Evolutionary conservation across 2,797 vertebrate species (phyloP).

Genomic region (Chrosomus eos): DNA sequence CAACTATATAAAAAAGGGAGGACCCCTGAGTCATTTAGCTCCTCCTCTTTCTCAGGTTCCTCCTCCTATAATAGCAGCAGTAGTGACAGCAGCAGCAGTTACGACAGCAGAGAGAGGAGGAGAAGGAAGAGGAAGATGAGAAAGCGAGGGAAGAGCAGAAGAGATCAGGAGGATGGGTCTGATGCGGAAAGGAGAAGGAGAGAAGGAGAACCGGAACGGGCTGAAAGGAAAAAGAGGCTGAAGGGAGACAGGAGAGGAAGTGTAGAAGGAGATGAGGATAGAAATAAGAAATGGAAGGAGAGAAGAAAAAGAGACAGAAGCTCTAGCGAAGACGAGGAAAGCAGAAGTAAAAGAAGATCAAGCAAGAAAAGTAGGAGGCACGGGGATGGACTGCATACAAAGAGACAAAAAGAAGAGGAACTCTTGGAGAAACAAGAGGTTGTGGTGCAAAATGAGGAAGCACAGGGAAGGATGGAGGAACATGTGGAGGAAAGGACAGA

Average conservation of each 20-base stretch:
- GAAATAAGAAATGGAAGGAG: conserved; percentile 45
- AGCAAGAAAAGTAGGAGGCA: conserved; percentile 54
- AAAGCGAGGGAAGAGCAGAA: conserved; percentile 42
- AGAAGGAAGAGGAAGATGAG: conserved; percentile 61
- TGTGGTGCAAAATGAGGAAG: conserved; percentile 52
- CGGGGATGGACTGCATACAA: conserved; percentile 26
- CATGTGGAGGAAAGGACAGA: conserved; percentile 65
- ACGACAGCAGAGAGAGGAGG: conserved; percentile 58
- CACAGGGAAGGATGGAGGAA: conserved; percentile 57
- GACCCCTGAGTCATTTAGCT: conserved; percentile 53
- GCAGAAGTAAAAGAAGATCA: conserved; percentile 60
- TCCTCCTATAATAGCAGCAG: conserved; percentile 62
- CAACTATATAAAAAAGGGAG: conserved; percentile 36
- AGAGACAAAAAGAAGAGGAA: conserved; percentile 35
- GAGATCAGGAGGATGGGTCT: conserved; percentile 51
- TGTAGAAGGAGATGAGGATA: conserved; percentile 54
- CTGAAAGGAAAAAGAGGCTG: conserved; percentile 48
- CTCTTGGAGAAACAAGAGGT: conserved; percentile 44
- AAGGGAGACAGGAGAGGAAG: conserved; percentile 53
- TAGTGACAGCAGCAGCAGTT: conserved; percentile 65
- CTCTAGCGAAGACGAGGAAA: conserved; percentile 33
- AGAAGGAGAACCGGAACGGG: conserved; percentile 51
- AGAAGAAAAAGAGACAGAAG: conserved; percentile 40
- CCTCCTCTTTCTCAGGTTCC: conserved; percentile 53
- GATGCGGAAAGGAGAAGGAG: conserved; percentile 44